A percentile compares a stretch with the other conserved stretches of the same genome.
Evolutionary conservation across 2,888 invertebrate species (phyloP).

Genomic region (Syritta pipiens): DNA sequence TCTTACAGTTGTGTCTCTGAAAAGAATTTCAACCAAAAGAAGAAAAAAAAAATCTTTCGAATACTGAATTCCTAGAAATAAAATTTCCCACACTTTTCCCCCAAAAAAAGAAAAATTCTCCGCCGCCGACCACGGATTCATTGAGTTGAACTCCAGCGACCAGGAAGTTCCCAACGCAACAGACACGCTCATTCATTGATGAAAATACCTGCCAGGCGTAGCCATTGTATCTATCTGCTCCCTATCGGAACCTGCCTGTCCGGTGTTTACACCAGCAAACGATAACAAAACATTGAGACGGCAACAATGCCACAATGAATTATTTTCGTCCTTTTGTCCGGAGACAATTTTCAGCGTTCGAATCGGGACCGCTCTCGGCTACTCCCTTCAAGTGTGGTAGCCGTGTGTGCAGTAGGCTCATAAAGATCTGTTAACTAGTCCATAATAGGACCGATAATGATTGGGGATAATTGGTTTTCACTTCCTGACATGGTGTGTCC

Average conservation of each 20-base stretch:
- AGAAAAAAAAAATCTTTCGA: constrained; percentile 25
- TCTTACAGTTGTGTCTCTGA: constrained; percentile 1
- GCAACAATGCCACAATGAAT: constrained; percentile 63
- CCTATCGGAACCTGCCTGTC: constrained; percentile 51
- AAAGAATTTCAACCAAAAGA: constrained; percentile 5
- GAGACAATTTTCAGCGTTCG: constrained; percentile 46
- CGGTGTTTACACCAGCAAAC: constrained; percentile 64
- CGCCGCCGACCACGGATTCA: too few relatives aligned
- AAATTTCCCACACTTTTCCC: constrained; percentile 65
- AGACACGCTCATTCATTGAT: constrained; percentile 45
- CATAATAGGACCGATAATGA: constrained; percentile 57
- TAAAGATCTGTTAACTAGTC: constrained; percentile 63
- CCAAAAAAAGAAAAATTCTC: constrained; percentile 10
- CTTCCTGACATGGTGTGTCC: constrained; percentile 50
- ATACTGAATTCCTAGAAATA: constrained; percentile 59
- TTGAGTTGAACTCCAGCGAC: constrained; percentile 16
- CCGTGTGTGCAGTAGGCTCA: constrained; percentile 51
- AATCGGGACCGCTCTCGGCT: constrained; percentile 7
- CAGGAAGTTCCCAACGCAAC: constrained; percentile 62
- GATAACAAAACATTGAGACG: constrained; percentile 61
- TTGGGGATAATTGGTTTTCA: constrained; percentile 58
- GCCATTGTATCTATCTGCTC: constrained; percentile 37
- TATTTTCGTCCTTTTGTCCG: constrained; percentile 67
- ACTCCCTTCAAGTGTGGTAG: constrained; percentile 64
- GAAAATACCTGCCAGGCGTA: constrained; percentile 43